Evolutionary conservation across 1,140 invertebrate species (phyloP).

Genomic region (Sycophaga agraensis): DNA sequence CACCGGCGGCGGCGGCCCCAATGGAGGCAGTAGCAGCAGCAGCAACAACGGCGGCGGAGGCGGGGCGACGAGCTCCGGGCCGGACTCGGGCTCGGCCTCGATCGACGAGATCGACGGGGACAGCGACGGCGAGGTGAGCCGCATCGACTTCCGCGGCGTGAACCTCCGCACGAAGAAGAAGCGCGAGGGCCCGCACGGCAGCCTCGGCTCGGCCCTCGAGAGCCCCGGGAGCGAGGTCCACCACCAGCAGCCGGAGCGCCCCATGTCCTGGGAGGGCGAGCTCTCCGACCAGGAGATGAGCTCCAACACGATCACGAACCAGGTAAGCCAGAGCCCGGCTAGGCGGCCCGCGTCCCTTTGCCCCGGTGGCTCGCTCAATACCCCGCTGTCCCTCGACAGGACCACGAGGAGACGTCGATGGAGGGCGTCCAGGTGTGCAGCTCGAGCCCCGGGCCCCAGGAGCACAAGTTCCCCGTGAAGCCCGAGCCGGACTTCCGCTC

Average conservation of each 20-base stretch:
- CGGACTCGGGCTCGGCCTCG: constrained; percentile 8
- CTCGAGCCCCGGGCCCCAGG: constrained; percentile 49
- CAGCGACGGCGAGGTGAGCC: constrained; percentile 61
- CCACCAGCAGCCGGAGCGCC: constrained; percentile 62
- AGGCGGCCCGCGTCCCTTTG: no score
- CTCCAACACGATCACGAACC: constrained; percentile 57
- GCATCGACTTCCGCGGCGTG: constrained; percentile 61
- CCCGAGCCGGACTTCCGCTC: constrained; percentile 54
- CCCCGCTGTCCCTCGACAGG: constrained; percentile 32
- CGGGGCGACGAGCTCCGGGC: constrained; percentile 20
- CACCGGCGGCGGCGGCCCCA: constrained; percentile 2
- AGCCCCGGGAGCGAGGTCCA: constrained; percentile 44
- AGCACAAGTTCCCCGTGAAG: constrained; percentile 53
- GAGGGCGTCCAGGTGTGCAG: constrained; percentile 58
- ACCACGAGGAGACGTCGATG: constrained; percentile 59
- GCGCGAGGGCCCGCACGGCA: constrained; percentile 40
- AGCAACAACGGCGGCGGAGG: no score
- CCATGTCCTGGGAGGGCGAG: constrained; percentile 91
- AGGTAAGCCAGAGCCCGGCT: constrained; percentile 41
- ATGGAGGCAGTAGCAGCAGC: constrained; percentile 28
- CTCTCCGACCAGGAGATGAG: constrained; percentile 74
- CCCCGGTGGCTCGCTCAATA: no score
- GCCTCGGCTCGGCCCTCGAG: constrained; percentile 36
- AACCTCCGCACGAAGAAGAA: constrained; percentile 62
- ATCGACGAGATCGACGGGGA: constrained; percentile 38